Evolutionary conservation across 2,797 vertebrate species (phyloP).

Genomic region (Phaenicophaeus curvirostris): DNA sequence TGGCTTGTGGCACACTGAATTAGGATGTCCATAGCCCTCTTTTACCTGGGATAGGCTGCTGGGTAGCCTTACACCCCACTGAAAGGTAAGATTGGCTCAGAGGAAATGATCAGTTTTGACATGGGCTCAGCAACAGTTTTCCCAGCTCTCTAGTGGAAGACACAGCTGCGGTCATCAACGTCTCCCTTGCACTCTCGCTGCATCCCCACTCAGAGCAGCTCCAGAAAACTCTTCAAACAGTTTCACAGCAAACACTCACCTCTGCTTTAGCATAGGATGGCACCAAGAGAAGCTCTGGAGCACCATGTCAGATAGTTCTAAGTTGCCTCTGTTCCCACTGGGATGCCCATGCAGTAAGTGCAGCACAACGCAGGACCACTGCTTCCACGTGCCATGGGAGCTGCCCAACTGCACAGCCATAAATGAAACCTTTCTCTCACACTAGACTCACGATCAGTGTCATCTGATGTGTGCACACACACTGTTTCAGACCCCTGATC

Average conservation of each 20-base stretch:
- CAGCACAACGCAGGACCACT: not conserved
- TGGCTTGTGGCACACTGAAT: not conserved
- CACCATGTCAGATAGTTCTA: not conserved
- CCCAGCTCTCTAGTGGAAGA: not conserved
- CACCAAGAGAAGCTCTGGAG: not conserved
- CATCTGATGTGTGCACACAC: rapidly evolving
- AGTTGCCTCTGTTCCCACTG: not conserved
- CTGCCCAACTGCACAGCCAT: too few species aligned
- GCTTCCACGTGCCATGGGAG: not conserved
- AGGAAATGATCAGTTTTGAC: not conserved
- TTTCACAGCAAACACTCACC: not conserved
- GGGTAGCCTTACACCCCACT: not conserved
- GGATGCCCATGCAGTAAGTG: not conserved
- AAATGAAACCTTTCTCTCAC: not conserved
- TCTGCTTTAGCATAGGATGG: not conserved
- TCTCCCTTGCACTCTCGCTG: not conserved
- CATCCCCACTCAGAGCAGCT: not conserved
- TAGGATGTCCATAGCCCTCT: not conserved
- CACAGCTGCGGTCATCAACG: not conserved
- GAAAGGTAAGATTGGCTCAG: not conserved
- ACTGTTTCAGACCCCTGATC: rapidly evolving
- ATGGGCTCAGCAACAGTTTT: not conserved
- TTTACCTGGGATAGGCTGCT: not conserved
- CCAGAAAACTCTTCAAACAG: not conserved
- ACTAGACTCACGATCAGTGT: not conserved